Evolutionary conservation across 2,113 vertebrate species (phyloP).

Genomic region (Ciconia maguari): DNA sequence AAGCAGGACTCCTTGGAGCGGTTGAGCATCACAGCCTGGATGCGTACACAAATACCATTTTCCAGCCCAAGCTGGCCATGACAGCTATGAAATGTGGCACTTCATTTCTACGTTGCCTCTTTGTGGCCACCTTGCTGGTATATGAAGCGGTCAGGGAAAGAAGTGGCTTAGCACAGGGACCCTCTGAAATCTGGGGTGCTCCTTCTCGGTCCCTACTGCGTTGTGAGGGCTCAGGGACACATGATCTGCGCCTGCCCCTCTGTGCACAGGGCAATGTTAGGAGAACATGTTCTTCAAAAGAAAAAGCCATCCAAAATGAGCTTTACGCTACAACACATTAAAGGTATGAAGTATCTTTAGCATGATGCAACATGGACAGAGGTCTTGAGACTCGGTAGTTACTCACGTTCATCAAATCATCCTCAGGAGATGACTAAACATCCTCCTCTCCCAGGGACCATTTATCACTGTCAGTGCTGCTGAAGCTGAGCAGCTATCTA

Average conservation of each 20-base stretch:
- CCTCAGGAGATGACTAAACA: background rate
- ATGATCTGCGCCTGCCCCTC: background rate
- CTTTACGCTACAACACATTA: background rate
- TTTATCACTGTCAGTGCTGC: background rate
- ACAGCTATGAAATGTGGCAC: background rate
- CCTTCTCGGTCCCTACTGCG: background rate
- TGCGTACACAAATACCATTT: background rate
- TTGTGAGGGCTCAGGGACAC: background rate
- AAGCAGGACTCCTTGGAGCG: background rate
- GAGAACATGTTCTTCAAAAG: background rate
- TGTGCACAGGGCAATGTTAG: background rate
- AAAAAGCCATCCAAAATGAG: background rate
- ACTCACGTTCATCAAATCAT: background rate
- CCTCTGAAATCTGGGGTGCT: background rate
- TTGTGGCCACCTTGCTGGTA: background rate
- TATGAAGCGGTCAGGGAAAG: background rate
- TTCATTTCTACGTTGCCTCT: background rate
- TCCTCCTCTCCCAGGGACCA: background rate
- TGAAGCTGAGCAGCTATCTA: background rate
- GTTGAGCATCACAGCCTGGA: background rate
- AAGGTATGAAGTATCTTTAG: background rate
- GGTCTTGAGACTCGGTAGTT: background rate
- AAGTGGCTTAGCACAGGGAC: background rate
- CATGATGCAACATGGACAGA: background rate
- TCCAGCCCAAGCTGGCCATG: background rate